Percentiles rank a stretch among this genome's conserved stretches.
phyloP scores from a whole-genome alignment of 2,888 invertebrate genomes.

The Nipponacmea schrenckii region DNA sequence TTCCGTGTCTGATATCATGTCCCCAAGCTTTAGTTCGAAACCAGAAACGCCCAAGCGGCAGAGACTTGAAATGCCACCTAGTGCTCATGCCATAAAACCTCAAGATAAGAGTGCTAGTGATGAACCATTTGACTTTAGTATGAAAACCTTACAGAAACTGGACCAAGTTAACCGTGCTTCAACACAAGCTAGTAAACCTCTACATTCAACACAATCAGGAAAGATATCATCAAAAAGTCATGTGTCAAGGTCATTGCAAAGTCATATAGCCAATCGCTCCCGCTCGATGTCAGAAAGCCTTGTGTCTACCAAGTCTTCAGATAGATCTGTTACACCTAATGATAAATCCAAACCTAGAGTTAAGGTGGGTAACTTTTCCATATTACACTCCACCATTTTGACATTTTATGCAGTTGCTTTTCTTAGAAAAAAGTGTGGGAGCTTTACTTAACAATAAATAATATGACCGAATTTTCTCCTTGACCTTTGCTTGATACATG shows the following conservation, averaged over 20 bases:
- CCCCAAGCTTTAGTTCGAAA: slow-evolving; percentile 17
- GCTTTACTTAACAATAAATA: too few relatives aligned
- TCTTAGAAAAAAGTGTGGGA: too few relatives aligned
- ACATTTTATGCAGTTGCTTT: too few relatives aligned
- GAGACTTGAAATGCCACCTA: slow-evolving; percentile 10
- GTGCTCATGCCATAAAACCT: slow-evolving; percentile 3
- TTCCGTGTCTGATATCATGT: slow-evolving; percentile 12
- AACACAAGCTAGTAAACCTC: neutral
- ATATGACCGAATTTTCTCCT: too few relatives aligned
- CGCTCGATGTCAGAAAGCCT: neutral
- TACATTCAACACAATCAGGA: slow-evolving; percentile 9
- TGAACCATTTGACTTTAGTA: slow-evolving; percentile 50
- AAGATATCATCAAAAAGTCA: slow-evolving; percentile 1
- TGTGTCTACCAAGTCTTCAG: slow-evolving; percentile 2
- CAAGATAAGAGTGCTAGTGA: slow-evolving; percentile 23
- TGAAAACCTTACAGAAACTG: slow-evolving; percentile 46
- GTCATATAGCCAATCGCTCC: slow-evolving; percentile 1
- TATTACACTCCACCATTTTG: too few relatives aligned
- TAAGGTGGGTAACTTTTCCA: neutral
- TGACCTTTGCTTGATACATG: too few relatives aligned
- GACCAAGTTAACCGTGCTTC: slow-evolving; percentile 1
- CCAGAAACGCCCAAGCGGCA: slow-evolving; percentile 19
- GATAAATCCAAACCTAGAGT: neutral
- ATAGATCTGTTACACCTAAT: neutral
- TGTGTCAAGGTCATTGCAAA: slow-evolving; percentile 10